Evolutionary conservation across 2,888 invertebrate genomes (phyloP), one percentile per base, ranked within the genome.

Genomic region (Yponomeuta cagnagella): DNA sequence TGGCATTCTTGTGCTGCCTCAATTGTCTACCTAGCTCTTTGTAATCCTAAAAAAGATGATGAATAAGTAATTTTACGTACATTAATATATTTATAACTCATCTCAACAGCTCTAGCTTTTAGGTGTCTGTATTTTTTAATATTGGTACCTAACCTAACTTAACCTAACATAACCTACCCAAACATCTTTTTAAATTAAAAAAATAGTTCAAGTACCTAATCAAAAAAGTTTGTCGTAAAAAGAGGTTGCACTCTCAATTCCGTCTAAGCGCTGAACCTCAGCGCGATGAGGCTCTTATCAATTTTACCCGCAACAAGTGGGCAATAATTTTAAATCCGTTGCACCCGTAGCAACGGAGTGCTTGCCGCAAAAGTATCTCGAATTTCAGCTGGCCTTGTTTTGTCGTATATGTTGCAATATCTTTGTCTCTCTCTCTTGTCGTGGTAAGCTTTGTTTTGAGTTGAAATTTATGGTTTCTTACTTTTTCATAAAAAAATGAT

Each of bases 281-380:
- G 77, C 76, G 72, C 76, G 83, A 86, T 86, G 88, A 87, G 85
- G 82, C 83, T 87, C 88, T 90, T 91, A 90, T 91, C 90, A 91
- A 91, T 90, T 90, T 88, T 82, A 84, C 80, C 79, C 75, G 91
- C 91, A 92, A 92, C 91, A 91, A 90, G 92, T 92, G 90, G 91
- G 77, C 87, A 81, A 90, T 92, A 90, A 91, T 90, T 91, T 86
- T 89, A 88, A 87, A 85, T 86, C 82, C 84, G 83, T 76, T 87
- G 85, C 85, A 86, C 79, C 84, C 69, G 71, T 48, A 68, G 52
- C 15, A 58, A 58, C 58, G 48, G 71, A 63, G 68, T 71, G 68
- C 66, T 71, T 71, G 52, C 63, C 58, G 12, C 68, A 52, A 30
- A 70, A 70, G 37, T 52, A 31, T 37, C 37, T 33, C 48, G 66